Base-by-base conservation (phyloP, 2,797 vertebrate species). In the Threskiornis aethiopicus region DNA sequence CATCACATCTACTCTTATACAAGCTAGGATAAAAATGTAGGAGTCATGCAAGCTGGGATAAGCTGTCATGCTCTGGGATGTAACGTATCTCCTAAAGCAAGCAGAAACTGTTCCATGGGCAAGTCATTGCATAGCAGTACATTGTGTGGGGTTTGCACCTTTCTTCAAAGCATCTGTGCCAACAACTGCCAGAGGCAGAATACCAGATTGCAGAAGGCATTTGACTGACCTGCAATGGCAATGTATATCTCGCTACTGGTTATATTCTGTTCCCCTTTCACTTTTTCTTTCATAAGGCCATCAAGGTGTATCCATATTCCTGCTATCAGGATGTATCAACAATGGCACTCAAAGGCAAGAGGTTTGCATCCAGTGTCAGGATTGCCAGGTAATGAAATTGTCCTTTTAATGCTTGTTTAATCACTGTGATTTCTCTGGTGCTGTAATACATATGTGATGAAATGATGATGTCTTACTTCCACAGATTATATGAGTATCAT, bases 1-100 rank as follows among this genome's bases (percentile, higher is more conserved):
- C 94, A 96, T 57, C 64, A 59, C 28, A 39, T 84, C 85, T 89
- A 79, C 73, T 77, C 59, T 91, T 94, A 83, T 0, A 79, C 78
- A 93, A 96, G 37, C 59, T 42, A 57, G 64, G 67, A 93, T 59
- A 87, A 90, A 96, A 95, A 78, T 39, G 69, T 88, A 81, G 89
- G 69, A 93, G 71, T 80, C 66, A 55, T 31, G 73, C 52, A 94
- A 95, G 46, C 92, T 92, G 78, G 6, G 20, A 61, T 70, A 83
- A 87, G 62, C 58, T 29, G 16, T 93, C 88, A 54, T 73, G 52
- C 77, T 93, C 81, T 51, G 67, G 41, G 80, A 70, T 25, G 65
- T 46, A 84, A 82, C 13, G 18, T 10, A 41, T 25, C 42, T 62
- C 85, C 29, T 59, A 14, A 90, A 88, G 76, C 37, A 47, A 62